Percentiles rank a stretch among this genome's conserved stretches.
phyloP scores from a whole-genome alignment of 2,113 vertebrate genomes.

The pig (Sus scrofa) region T2T-Sscrofa CM000816.6:106317501-106318000 shows the following conservation, averaged over 20 bases:
- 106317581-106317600: too few species aligned
- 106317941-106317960: not conserved
- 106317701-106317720: not conserved
- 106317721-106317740: not conserved
- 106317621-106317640: too few species aligned
- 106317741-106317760: not conserved
- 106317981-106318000: not conserved
- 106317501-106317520: too few species aligned
- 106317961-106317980: not conserved
- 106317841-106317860: constrained; percentile 30
- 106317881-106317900: not conserved
- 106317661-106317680: not conserved
- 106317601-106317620: too few species aligned
- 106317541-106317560: too few species aligned
- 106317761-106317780: not conserved
- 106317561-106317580: too few species aligned
- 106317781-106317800: not conserved
- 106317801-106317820: constrained; percentile 35
- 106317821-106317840: not conserved
- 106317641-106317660: not conserved
- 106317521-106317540: too few species aligned
- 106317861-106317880: not conserved
- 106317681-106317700: not conserved
- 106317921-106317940: not conserved
- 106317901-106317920: not conserved